These are phyloP conservation scores for Cylloceria caligata DNA, from an alignment of 2,888 invertebrate genomes.

Conservation along the genomic window DNA sequence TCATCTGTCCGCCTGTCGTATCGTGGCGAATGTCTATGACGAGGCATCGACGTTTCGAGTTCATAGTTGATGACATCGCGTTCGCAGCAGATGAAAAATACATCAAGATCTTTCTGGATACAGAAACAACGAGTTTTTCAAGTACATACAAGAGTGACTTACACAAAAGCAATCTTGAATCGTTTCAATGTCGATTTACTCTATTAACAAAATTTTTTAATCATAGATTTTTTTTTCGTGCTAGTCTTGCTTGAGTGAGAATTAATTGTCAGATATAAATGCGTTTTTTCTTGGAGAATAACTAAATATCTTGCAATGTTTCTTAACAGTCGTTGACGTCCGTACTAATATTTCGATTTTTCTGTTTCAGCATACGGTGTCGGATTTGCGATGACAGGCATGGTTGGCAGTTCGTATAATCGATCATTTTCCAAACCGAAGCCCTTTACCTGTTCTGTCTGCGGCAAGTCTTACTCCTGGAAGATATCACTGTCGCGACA, in stretches of 20 bases:
- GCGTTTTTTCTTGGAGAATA: neutral
- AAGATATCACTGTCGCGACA: conserved; percentile 85
- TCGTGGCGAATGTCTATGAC: neutral
- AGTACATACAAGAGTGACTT: neutral
- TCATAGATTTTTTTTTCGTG: neutral
- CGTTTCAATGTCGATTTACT: neutral
- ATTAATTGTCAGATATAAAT: conserved; percentile 2
- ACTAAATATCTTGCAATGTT: neutral
- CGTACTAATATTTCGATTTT: conserved; percentile 15
- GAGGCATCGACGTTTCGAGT: neutral
- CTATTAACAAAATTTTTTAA: conserved; percentile 2
- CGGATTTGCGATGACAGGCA: conserved; percentile 22
- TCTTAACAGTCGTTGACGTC: neutral
- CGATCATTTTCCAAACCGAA: conserved; percentile 10
- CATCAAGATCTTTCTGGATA: neutral
- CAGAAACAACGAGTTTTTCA: neutral
- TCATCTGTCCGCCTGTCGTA: neutral
- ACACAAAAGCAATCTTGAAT: neutral
- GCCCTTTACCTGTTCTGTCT: conserved; percentile 78
- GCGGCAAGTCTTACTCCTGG: conserved; percentile 91
- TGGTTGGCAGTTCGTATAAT: neutral
- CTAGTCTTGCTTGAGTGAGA: conserved; percentile 29
- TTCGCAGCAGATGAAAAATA: neutral
- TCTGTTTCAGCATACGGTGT: conserved; percentile 47
- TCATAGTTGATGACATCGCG: neutral